Base-by-base conservation (phyloP, 2,113 vertebrate genomes). In the Dicerorhinus sumatrensis region DNA sequence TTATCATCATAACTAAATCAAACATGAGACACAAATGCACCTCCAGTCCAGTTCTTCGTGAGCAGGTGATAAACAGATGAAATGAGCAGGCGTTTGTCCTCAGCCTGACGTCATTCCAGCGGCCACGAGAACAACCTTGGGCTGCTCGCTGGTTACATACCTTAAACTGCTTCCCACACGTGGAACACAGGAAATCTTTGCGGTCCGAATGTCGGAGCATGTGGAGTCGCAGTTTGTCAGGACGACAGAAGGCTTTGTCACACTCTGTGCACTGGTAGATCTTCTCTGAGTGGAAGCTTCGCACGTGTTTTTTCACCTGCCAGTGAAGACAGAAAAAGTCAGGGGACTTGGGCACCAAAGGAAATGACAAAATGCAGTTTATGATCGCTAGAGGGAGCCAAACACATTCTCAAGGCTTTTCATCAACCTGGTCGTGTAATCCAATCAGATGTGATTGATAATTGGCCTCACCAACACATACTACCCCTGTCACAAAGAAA, bases 141-240 rank as follows among this genome's bases (percentile, higher is more conserved):
- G n/a, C 42, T 4, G 48, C 2, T 33, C 29, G 1, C 17, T 42
- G 73, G 14, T 0, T 16, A 13, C 5, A 62, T 81, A 99, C 99
- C 99, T 99, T 99, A 98, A 99, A 99, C 86, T 99, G 99, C 96
- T 99, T 99, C 96, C 99, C 99, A 60, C 99, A 99, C 0, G 99
- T 99, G 8, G 99, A 99, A 97, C 99, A 99, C 11, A 99, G 98
- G 98, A 99, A 99, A 98, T 99, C 99, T 94, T 99, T 99, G 94
- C 99, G 99, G 97, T 99, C 99, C 0, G 99, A 99, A 98, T 99
- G 99, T 1, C 99, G 99, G 51, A 99, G 98, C 99, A 99, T 99
- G 96, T 99, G 99, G 54, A 99, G 99, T 0, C 99, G 99, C 94
- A 99, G 99, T 97, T 99, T 99, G 98, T 99, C 99, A 0, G 99